phyloP scores from a whole-genome alignment of 2,113 vertebrate genomes.

The Centropus unirufus region DNA sequence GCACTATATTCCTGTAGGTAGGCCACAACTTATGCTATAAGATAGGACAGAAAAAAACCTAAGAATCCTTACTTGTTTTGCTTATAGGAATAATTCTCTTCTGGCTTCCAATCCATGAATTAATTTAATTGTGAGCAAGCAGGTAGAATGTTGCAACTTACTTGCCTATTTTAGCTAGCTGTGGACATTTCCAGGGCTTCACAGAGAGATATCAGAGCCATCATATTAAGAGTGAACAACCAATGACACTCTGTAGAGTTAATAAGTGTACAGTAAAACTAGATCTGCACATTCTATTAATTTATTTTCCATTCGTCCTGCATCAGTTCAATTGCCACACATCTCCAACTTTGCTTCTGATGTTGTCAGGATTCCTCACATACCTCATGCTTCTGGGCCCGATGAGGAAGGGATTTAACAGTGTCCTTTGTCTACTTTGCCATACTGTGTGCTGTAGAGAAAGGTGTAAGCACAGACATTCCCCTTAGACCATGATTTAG shows the following conservation, averaged over 20 bases:
- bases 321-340: not conserved
- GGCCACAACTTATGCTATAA: not conserved
- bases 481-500: not conserved
- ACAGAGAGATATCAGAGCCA: not conserved
- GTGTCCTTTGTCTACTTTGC: not conserved
- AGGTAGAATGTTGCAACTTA: not conserved
- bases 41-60: not conserved
- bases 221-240: not conserved
- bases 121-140: not conserved
- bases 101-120: not conserved
- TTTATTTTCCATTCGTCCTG: not conserved
- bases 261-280: not conserved
- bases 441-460: not conserved
- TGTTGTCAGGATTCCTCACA: not conserved
- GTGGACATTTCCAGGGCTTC: not conserved
- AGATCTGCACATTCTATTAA: not conserved
- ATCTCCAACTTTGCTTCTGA: not conserved
- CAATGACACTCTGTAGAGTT: not conserved
- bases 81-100: not conserved
- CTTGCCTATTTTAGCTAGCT: not conserved
- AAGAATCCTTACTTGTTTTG: not conserved
- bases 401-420: not conserved
- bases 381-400: not conserved
- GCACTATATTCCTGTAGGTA: not conserved
- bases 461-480: not conserved